Conservation (phyloP, 2,113 vertebrate species). For the Channa argus region DNA sequence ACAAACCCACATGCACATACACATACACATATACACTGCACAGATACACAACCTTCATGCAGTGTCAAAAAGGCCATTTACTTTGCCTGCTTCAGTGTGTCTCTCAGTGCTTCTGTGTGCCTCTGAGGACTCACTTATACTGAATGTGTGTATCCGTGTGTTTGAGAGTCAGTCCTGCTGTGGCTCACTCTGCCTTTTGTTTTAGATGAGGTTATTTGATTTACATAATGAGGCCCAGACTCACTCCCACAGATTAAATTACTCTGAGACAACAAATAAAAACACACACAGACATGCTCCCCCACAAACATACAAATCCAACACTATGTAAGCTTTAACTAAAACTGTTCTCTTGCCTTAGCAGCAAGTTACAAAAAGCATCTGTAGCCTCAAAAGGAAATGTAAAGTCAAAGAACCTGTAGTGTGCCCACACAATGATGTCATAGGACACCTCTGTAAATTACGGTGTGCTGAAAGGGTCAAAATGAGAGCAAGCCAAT, state of each 20-base stretch:
- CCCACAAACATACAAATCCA: slow-evolving; percentile 60
- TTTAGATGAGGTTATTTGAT: slow-evolving; percentile 79
- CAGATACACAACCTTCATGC: slow-evolving; percentile 19
- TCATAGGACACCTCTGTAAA: slow-evolving; percentile 67
- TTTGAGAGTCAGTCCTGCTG: slow-evolving; percentile 43
- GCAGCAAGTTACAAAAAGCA: slow-evolving; percentile 13
- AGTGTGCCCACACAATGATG: slow-evolving; percentile 64
- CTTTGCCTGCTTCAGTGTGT: slow-evolving; percentile 41
- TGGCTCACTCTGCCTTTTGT: slow-evolving; percentile 62
- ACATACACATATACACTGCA: slow-evolving; percentile 14
- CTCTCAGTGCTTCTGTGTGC: slow-evolving; percentile 1
- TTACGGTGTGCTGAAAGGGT: slow-evolving; percentile 75
- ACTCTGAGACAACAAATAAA: slow-evolving; percentile 79
- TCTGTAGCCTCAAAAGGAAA: slow-evolving; percentile 25
- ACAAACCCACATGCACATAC: slow-evolving; percentile 31
- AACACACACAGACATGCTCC: slow-evolving; percentile 58
- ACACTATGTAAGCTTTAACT: slow-evolving; percentile 35
- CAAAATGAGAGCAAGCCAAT: slow-evolving; percentile 69
- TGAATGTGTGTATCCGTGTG: slow-evolving; percentile 23
- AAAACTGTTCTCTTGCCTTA: slow-evolving; percentile 1
- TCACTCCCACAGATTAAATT: slow-evolving; percentile 79
- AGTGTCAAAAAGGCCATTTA: slow-evolving; percentile 63
- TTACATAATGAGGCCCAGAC: slow-evolving; percentile 81
- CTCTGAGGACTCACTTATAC: not conserved
- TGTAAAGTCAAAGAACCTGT: slow-evolving; percentile 43